Base-by-base conservation (phyloP, 2,797 vertebrate species). In the Otolemur crassicaudatus region DNA sequence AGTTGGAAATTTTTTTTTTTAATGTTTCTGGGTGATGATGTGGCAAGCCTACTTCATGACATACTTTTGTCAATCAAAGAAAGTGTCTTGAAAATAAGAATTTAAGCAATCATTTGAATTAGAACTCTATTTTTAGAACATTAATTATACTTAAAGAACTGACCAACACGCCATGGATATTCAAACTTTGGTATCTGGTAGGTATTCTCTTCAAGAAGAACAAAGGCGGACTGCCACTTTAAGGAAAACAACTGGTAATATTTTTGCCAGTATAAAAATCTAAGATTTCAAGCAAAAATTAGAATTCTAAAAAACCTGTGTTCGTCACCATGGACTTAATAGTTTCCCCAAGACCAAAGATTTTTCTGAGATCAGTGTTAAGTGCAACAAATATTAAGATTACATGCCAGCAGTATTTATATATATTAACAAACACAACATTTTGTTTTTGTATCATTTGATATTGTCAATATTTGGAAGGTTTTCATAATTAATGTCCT, bases 251-350 rank as follows among this genome's bases (percentile, higher is more conserved):
- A 19, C 53, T 75, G 22, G 22, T 16, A 53, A 7, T 63, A 17
- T 67, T 85, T 91, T 94, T 77, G 67, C 25, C 5, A 46, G 3
- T 65, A 43, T 58, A 73, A 81, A 96, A 85, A 87, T 82, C 46
- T 77, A n/a, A 72, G 11, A 86, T 73, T 96, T 83, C 29, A 73
- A 91, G 8, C 69, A 89, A 86, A 73, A 65, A 88, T 72, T 61
- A 77, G 5, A 96, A 82, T 81, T 72, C 22, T 94, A 37, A 79
- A 83, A 96, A 6, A 69, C 11, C 77, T 67, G 3, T 60, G 17
- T 72, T 19, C 27, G 2, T 80, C 9, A 77, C 37, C 0, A 2
- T 65, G 13, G 87, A n/a, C 43, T 76, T 56, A 16, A 76, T n/a
- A 90, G 10, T 3, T 83, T 87, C 58, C 37, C 7, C 61, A 43